Evolutionary conservation across 2,113 vertebrate species (phyloP).

Genomic region (Caretta caretta): DNA sequence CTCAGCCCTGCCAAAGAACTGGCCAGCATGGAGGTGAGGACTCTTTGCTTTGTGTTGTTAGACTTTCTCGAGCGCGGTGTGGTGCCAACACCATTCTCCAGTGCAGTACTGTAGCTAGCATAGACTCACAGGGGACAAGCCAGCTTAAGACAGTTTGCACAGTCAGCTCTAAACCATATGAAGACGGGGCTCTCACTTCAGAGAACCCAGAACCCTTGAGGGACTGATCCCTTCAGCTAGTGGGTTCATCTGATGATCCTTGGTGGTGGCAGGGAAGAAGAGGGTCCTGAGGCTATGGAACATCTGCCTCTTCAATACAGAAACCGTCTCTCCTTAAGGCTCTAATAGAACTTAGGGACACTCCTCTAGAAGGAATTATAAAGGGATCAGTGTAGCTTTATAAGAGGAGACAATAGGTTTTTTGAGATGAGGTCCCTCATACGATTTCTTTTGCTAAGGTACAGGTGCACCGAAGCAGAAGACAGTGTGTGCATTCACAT

Average conservation of each 20-base stretch:
- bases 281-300: neutral
- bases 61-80: neutral
- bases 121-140: neutral
- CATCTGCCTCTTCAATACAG: neutral
- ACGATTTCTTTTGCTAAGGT: neutral
- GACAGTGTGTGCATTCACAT: neutral
- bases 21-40: constrained; percentile 85
- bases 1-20: constrained; percentile 75
- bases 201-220: neutral
- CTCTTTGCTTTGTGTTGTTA: constrained; percentile 10
- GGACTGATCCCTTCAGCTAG: rapidly evolving
- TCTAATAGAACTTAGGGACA: neutral
- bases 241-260: neutral
- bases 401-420: neutral
- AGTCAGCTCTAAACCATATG: neutral
- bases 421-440: neutral
- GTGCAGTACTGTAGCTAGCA: rapidly evolving
- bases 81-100: neutral
- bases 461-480: neutral
- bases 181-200: neutral
- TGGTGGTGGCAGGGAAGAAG: neutral
- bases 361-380: neutral
- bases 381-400: neutral
- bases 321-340: neutral
- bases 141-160: neutral